Evolutionary conservation across 2,888 invertebrate genomes (phyloP).

Genomic region (Leptinotarsa juncta): DNA sequence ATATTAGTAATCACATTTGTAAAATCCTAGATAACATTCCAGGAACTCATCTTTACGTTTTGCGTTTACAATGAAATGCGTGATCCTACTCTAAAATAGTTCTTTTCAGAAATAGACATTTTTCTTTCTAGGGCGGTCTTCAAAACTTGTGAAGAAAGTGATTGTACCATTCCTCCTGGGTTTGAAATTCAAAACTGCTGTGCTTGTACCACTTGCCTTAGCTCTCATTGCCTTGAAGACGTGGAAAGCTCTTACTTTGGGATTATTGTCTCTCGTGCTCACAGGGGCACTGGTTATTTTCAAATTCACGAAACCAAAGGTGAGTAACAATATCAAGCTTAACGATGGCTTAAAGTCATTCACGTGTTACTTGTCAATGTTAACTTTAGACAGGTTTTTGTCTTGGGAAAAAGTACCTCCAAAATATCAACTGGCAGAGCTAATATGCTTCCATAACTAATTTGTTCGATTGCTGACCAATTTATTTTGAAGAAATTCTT

Average conservation of each 20-base stretch:
- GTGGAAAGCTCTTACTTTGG: slow-evolving; percentile 89
- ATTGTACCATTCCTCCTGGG: slow-evolving; percentile 87
- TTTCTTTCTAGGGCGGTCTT: slow-evolving; percentile 73
- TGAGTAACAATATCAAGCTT: slow-evolving; percentile 46
- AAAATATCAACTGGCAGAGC: too few relatives aligned
- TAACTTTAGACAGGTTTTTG: too few relatives aligned
- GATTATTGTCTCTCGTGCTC: slow-evolving; percentile 84
- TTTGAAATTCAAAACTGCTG: slow-evolving; percentile 87
- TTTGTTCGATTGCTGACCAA: too few relatives aligned
- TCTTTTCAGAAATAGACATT: background rate
- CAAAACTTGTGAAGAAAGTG: slow-evolving; percentile 81
- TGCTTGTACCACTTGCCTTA: slow-evolving; percentile 83
- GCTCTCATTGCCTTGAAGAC: slow-evolving; percentile 88
- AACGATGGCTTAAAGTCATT: too few relatives aligned
- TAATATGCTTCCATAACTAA: too few relatives aligned
- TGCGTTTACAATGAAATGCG: background rate
- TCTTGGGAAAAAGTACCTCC: too few relatives aligned
- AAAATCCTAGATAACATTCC: too few relatives aligned
- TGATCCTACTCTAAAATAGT: background rate
- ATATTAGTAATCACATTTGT: too few relatives aligned
- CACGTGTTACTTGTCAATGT: too few relatives aligned
- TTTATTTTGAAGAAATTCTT: too few relatives aligned
- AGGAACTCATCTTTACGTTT: too few relatives aligned
- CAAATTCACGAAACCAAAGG: slow-evolving; percentile 88
- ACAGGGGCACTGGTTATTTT: slow-evolving; percentile 89